phyloP scores from a whole-genome alignment of 2,113 vertebrate species.

The Onychorhynchus coronatus region DNA sequence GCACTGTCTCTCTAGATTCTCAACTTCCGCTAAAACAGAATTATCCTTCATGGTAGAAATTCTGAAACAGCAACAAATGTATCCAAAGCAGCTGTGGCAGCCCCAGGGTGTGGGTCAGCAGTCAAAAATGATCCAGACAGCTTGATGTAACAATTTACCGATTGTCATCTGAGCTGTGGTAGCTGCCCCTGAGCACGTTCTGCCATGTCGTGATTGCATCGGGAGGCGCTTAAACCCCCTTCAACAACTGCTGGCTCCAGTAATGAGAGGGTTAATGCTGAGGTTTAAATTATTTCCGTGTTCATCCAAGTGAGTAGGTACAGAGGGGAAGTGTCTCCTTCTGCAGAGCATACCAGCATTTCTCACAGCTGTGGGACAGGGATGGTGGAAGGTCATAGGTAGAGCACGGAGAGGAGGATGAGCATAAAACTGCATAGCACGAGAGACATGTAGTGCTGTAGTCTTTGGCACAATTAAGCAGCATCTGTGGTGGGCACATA shows the following conservation, averaged over 20 bases:
- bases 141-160: background rate
- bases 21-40: background rate
- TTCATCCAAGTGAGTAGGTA: background rate
- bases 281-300: constrained; percentile 22
- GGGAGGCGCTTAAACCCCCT: background rate
- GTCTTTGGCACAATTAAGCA: background rate
- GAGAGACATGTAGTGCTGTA: background rate
- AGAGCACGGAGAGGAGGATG: background rate
- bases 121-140: constrained; percentile 8
- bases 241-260: background rate
- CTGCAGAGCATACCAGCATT: background rate
- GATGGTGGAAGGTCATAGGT: background rate
- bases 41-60: background rate
- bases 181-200: background rate
- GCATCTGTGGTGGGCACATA: background rate
- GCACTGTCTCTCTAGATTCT: background rate
- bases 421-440: background rate
- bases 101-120: constrained; percentile 12
- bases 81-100: constrained; percentile 7
- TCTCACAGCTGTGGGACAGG: constrained; percentile 9
- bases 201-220: background rate
- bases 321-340: constrained; percentile 1
- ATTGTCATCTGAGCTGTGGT: background rate
- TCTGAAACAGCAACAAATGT: background rate
- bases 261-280: background rate